Evolutionary conservation across 2,888 invertebrate genomes (phyloP), one percentile per base, ranked within the genome.

Genomic region (Catocala nupta): DNA sequence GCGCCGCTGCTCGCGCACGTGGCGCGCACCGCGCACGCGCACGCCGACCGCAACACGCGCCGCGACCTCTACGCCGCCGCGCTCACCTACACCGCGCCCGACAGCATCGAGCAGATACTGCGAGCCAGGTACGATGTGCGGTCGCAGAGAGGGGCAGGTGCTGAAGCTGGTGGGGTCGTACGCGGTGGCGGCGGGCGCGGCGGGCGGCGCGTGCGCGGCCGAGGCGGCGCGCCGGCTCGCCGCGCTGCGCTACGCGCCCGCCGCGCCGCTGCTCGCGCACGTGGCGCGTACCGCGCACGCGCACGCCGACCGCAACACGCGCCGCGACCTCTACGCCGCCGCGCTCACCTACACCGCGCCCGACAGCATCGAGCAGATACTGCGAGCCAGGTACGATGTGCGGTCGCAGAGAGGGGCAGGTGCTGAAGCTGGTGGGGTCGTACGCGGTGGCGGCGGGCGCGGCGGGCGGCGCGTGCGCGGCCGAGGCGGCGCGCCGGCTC

Each of bases 11-110:
- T 89, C 52, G 82, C 86, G 59, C 75, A 54, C 55, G 83, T 86
- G 67, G 83, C 89, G 63, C 12, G 50, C 33, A 53, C 55, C 0
- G 82, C 86, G 66, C 84, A 80, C 68, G 85, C 89, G 57, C 87
- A 84, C 79, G 85, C 84, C 9, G 87, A 88, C 79, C 57, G 82
- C 11, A 49, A 55, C 60, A 77, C 85, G 9, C 73, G 90, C 5
- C 66, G 84, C 7, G 70, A 76, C 0, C 80, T 91, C 59, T 79
- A 82, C 33, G 91, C 91, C 6, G 90, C 92, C 52, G 88, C 91
- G 8, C 72, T 80, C 43, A 65, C 89, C 51, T 68, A 73, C 78
- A 80, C 81, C 43, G 44, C 62, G 0, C 63, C 77, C 0, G 57
- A 43, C 0, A n/a, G 51, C 0, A 78, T 91, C 0, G 84, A 86